Base-by-base conservation (phyloP, 2,888 invertebrate genomes). In the Barypeithes pellucidus region DNA sequence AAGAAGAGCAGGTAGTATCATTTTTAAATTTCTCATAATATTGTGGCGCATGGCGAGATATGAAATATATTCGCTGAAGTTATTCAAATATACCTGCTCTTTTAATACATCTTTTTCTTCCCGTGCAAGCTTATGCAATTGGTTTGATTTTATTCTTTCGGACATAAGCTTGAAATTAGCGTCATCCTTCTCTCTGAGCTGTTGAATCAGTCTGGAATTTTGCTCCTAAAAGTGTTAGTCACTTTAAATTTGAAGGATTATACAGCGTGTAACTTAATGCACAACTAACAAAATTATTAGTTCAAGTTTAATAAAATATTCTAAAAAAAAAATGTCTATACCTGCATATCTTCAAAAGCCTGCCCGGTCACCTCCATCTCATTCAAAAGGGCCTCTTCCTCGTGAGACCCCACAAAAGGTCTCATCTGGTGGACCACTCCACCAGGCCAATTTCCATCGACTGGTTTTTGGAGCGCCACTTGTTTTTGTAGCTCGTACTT, bases 301-400 rank as follows among this genome's bases (percentile, higher is more conserved):
- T n/a, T n/a, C n/a, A n/a, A n/a, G n/a, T n/a, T n/a, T n/a, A n/a
- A n/a, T n/a, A n/a, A n/a, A n/a, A n/a, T 24, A 24, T 24, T 24
- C 24, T 3, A 24, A 24, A 24, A 5, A 3, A 24, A 24, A 5
- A 24, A 24, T 24, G 24, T 24, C 24, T 24, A 39, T 62, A 80
- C 84, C 87, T 99, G 98, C 97, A 98, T 98, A 83, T 99, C 99
- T 85, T 99, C 99, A 84, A 98, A 98, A 0, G 99, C 99, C 86
- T 98, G 98, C 0, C 99, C 99, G 0, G 99, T 99, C 2, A 98
- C 97, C 85, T 99, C 99, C 97, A 99, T 98, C 87, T 99, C 99
- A 84, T 96, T 98, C 14, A 99, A 88, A 62, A 99, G 88, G 0
- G 98, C 97, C 83, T 99, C 98, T 86, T 99, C 98, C 85, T 98